Evolutionary conservation across 2,888 invertebrate species (phyloP).

Genomic region (Melieria crassipennis): DNA sequence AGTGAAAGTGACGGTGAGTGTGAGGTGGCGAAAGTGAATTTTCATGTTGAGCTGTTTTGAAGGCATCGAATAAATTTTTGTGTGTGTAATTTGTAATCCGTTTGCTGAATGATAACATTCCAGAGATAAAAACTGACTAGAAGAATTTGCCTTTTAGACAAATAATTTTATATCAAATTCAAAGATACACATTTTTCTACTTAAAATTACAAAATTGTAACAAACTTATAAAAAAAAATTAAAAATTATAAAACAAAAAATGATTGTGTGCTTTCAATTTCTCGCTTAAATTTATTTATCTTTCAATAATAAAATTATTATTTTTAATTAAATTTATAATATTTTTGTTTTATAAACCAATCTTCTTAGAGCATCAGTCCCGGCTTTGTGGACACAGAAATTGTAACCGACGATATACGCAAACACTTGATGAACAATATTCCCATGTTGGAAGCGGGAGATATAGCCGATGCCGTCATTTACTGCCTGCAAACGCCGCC

Average conservation of each 20-base stretch:
- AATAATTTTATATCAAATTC: too few relatives aligned
- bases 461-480: constrained; percentile 36
- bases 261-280: too few relatives aligned
- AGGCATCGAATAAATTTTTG: too few relatives aligned
- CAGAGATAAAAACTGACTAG: not conserved
- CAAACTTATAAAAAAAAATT: too few relatives aligned
- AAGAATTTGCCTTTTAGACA: too few relatives aligned
- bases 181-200: too few relatives aligned
- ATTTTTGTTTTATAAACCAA: not conserved
- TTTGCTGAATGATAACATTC: too few relatives aligned
- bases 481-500: constrained; percentile 55
- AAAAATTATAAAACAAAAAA: not conserved
- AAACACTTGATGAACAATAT: not conserved
- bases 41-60: too few relatives aligned
- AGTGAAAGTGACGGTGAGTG: constrained; percentile 56
- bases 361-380: constrained; percentile 41
- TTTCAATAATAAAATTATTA: not conserved
- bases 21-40: too few relatives aligned
- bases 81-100: too few relatives aligned
- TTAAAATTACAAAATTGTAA: too few relatives aligned
- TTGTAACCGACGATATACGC: constrained; percentile 17
- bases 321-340: not conserved
- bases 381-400: constrained; percentile 38
- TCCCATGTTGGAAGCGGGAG: constrained; percentile 26
- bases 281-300: not conserved